phyloP scores from a whole-genome alignment of 1,140 invertebrate species.

The Coboldia fuscipes region DNA sequence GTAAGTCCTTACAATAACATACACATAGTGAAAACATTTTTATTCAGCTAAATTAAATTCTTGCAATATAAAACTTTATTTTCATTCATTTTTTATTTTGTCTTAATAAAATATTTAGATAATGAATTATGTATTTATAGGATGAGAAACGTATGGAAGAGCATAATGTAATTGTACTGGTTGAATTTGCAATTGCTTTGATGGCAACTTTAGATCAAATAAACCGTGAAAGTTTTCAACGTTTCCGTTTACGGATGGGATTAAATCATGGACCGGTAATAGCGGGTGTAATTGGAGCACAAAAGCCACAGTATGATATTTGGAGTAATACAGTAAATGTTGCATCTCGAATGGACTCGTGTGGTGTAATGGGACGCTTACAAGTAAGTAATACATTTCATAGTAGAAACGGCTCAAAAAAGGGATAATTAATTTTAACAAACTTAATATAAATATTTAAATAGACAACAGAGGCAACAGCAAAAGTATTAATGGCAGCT shows the following conservation, averaged over 20 bases:
- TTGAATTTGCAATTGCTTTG: constrained; percentile 84
- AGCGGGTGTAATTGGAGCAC: constrained; percentile 80
- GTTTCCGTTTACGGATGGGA: constrained; percentile 80
- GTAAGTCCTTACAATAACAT: too few relatives aligned
- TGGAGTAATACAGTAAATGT: constrained; percentile 98
- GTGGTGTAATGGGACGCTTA: constrained; percentile 66
- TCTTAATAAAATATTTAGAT: constrained; percentile 2
- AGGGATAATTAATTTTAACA: not conserved
- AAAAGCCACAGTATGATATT: constrained; percentile 95
- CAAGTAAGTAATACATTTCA: constrained; percentile 31
- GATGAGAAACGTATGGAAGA: constrained; percentile 54
- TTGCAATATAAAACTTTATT: constrained; percentile 7
- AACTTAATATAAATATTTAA: constrained; percentile 18
- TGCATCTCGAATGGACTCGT: constrained; percentile 88
- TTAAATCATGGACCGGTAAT: constrained; percentile 89
- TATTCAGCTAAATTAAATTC: constrained; percentile 1
- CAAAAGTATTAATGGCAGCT: constrained; percentile 60
- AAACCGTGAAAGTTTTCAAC: constrained; percentile 91
- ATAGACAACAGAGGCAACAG: constrained; percentile 59
- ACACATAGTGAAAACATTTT: too few relatives aligned
- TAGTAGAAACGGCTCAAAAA: not conserved
- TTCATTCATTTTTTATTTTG: constrained; percentile 1
- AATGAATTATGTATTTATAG: constrained; percentile 26
- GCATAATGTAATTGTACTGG: constrained; percentile 69
- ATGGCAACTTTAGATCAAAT: constrained; percentile 85